Evolutionary conservation across 2,797 vertebrate species (phyloP), one percentile per base, ranked within the genome.

Genomic region (Megaceryle alcyon): DNA sequence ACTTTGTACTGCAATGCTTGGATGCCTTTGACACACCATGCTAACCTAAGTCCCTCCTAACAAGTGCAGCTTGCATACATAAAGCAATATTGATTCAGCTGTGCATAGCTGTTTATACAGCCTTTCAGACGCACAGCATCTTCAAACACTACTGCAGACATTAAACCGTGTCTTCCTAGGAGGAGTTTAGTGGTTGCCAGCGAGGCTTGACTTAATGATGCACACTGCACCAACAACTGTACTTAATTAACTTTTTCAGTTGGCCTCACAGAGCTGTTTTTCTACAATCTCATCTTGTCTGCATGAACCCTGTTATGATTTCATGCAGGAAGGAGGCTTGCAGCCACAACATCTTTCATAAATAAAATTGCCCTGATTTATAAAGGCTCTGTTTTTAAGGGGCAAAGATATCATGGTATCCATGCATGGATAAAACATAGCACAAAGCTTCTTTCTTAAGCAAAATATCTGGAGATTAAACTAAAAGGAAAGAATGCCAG

Each of bases 181-280:
- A 94, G 73, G 79, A 78, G 84, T 82, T 84, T 84, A 91, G 79
- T 7, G 60, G 53, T 51, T 88, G 70, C 70, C 91, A 95, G 81
- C 6, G 63, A 92, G 80, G 61, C 49, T 81, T 69, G 77, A 71
- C 94, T 95, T 86, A 92, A 86, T 41, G 44, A 88, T 64, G 82
- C 88, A n/a, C 72, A 18, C 65, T 63, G 90, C 1, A 2, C 80
- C 91, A 86, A 28, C 1, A 2, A 70, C 78, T 59, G 66, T 49
- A 92, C 80, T 93, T 95, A 96, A 97, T 97, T 96, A 97, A 88
- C 93, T 93, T 84, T 53, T 83, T 88, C 93, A 82, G 14, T 94
- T 94, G 94, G 86, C 76, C 88, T 95, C 94, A 72, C 84, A 75
- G 88, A 91, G 89, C 49, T 54, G 76, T 91, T 96, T 93, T 93